Conservation (phyloP, 2,888 invertebrate species). For the Volucella bombylans region DNA sequence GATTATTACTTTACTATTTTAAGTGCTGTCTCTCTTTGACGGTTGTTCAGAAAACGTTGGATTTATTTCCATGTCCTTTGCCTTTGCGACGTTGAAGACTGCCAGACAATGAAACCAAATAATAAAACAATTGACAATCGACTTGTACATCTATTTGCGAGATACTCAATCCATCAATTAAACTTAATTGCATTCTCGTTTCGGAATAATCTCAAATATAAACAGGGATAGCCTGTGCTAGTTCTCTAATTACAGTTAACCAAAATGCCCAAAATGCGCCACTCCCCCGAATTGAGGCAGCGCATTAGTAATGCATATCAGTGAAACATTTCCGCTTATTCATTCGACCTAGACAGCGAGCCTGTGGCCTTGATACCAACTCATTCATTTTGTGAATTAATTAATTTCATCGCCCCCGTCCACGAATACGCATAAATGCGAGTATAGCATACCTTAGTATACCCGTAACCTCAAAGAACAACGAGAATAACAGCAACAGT, state of each 20-base stretch:
- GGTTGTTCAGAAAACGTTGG: too few species aligned
- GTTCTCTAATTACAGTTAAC: conserved; percentile 34
- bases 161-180: conserved; percentile 19
- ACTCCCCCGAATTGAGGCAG: background rate
- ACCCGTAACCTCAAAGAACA: conserved; percentile 33
- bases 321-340: conserved; percentile 13
- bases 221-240: conserved; percentile 8
- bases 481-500: conserved; percentile 22
- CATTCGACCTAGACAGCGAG: background rate
- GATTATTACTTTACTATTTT: too few species aligned
- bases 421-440: background rate
- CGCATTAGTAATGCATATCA: background rate
- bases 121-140: too few species aligned
- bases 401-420: conserved; percentile 21
- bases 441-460: background rate
- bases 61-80: too few species aligned
- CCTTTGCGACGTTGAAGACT: too few species aligned
- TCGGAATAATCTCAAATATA: conserved; percentile 20
- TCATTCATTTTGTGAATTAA: conserved; percentile 50
- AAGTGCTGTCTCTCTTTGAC: too few species aligned
- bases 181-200: conserved; percentile 22
- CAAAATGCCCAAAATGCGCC: background rate
- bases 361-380: conserved; percentile 8
- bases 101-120: too few species aligned
- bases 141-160: too few species aligned